phyloP scores from a whole-genome alignment of 2,113 vertebrate species.

The Pavo muticus region DNA sequence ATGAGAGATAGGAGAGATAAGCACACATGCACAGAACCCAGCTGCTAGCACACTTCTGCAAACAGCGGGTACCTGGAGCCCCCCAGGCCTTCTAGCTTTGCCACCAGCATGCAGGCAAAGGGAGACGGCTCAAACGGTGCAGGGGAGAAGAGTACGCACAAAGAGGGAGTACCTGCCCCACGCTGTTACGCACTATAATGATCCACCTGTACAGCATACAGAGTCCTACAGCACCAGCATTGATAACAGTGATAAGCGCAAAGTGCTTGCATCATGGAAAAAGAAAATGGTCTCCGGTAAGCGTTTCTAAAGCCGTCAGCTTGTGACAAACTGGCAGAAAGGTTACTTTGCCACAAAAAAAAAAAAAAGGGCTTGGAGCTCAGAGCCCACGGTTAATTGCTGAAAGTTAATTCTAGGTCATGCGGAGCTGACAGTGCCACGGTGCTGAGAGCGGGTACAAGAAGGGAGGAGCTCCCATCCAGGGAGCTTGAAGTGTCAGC shows the following conservation, averaged over 20 bases:
- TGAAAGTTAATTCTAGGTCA: slow-evolving; percentile 80
- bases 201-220: slow-evolving; percentile 58
- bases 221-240: slow-evolving; percentile 50
- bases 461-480: slow-evolving; percentile 46
- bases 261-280: slow-evolving; percentile 85
- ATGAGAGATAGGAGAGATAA: slow-evolving; percentile 25
- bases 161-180: not conserved
- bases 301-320: slow-evolving; percentile 77
- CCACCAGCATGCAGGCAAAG: not conserved
- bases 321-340: slow-evolving; percentile 80
- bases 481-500: slow-evolving; percentile 23
- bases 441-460: slow-evolving; percentile 11
- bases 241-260: slow-evolving; percentile 78
- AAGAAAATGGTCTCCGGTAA: slow-evolving; percentile 60
- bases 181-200: slow-evolving; percentile 29
- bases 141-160: not conserved
- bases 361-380: slow-evolving; percentile 41
- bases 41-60: not conserved
- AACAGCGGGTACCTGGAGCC: not conserved
- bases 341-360: slow-evolving; percentile 72
- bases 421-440: slow-evolving; percentile 50
- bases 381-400: slow-evolving; percentile 60
- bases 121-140: not conserved
- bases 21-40: not conserved
- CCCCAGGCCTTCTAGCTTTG: not conserved